These are phyloP conservation scores for Lapara coniferarum DNA, from an alignment of 2,888 invertebrate genomes.

Conservation along the genomic window DNA sequence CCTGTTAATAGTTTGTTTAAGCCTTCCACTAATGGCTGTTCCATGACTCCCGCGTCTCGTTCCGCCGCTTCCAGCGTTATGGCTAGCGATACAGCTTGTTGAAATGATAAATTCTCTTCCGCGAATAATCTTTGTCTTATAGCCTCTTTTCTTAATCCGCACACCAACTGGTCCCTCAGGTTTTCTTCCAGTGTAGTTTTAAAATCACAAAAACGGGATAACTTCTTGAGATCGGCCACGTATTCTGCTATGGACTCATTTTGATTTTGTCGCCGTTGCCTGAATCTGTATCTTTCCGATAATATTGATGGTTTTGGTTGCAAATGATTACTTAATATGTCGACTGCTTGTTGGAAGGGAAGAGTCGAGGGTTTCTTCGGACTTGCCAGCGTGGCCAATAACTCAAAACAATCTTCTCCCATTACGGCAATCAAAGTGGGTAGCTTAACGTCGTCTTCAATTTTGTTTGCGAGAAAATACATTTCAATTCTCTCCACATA, in stretches of 20 bases:
- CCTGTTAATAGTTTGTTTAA: too few species aligned
- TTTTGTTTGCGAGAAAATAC: constrained; percentile 18
- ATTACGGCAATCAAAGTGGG: constrained; percentile 28
- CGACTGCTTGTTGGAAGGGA: neutral
- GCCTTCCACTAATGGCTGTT: too few species aligned
- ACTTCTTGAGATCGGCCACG: constrained; percentile 21
- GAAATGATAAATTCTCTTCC: constrained; percentile 24
- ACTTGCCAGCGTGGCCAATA: constrained; percentile 17
- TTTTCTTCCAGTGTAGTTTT: constrained; percentile 15
- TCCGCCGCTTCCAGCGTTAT: constrained; percentile 29
- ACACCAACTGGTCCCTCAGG: constrained; percentile 28
- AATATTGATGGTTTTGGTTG: constrained; percentile 25
- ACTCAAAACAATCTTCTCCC: constrained; percentile 25
- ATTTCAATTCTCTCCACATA: constrained; percentile 19
- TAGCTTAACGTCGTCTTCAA: constrained; percentile 13
- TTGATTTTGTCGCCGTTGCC: constrained; percentile 24
- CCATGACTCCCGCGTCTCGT: constrained; percentile 25
- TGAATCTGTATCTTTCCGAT: constrained; percentile 27
- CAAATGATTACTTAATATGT: constrained; percentile 7
- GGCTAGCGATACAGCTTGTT: constrained; percentile 18
- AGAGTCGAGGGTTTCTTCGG: constrained; percentile 5
- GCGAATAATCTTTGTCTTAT: constrained; percentile 32
- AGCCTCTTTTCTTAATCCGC: constrained; percentile 27
- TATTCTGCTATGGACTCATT: constrained; percentile 26
- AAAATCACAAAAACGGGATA: constrained; percentile 25